A percentile compares a stretch with the other conserved stretches of the same genome.
Conservation (phyloP, 2,888 invertebrate species). For the Brachyptera risi region DNA sequence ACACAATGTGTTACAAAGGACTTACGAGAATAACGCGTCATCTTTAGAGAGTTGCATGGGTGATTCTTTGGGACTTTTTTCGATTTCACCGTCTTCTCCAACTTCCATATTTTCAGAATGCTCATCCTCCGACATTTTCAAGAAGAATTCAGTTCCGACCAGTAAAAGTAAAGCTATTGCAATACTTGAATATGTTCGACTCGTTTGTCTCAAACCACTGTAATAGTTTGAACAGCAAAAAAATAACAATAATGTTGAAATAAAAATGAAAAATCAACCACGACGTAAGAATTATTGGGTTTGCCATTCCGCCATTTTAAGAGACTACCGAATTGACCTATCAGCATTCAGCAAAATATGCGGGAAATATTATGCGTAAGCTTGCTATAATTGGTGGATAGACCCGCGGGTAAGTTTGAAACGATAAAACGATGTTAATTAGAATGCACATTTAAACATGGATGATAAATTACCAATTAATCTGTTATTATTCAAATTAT, state of each 20-base stretch:
- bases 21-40: constrained; percentile 48
- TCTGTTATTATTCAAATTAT: too few relatives aligned
- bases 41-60: constrained; percentile 32
- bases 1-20: too few relatives aligned
- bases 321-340: too few relatives aligned
- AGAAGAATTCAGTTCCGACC: not conserved
- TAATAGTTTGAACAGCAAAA: not conserved
- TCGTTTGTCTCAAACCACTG: constrained; percentile 11
- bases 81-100: constrained; percentile 78
- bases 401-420: too few relatives aligned
- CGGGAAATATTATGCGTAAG: too few relatives aligned
- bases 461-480: too few relatives aligned
- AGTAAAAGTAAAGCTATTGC: not conserved
- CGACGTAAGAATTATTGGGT: constrained; percentile 2
- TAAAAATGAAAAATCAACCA: constrained; percentile 13
- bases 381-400: too few relatives aligned
- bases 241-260: constrained; percentile 12
- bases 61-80: constrained; percentile 58
- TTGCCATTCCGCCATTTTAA: constrained; percentile 53
- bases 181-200: not conserved
- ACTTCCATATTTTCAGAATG: constrained; percentile 22
- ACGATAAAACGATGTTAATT: too few relatives aligned
- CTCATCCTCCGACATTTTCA: constrained; percentile 30
- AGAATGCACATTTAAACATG: too few relatives aligned
- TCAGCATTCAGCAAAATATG: too few relatives aligned